phyloP scores from a whole-genome alignment of 2,888 invertebrate genomes.

The Dasysyrphus tricinctus region DNA sequence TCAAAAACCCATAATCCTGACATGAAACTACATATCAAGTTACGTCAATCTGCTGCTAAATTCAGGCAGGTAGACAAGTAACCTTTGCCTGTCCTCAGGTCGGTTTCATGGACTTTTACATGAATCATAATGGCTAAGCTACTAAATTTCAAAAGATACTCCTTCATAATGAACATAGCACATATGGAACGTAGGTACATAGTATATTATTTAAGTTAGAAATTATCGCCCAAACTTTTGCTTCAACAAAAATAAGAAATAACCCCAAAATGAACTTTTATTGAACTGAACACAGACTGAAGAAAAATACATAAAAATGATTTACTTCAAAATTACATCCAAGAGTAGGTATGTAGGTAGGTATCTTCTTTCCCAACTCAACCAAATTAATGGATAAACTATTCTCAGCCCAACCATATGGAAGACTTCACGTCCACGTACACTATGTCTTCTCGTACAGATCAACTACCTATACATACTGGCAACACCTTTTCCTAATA shows the following conservation, averaged over 20 bases:
- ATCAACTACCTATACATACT: background rate
- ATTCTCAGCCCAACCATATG: constrained; percentile 23
- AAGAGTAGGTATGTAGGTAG: background rate
- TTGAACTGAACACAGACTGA: background rate
- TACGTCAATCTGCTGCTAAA: constrained; percentile 9
- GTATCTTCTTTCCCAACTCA: background rate
- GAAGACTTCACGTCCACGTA: constrained; percentile 24
- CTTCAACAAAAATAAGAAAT: background rate
- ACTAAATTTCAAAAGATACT: background rate
- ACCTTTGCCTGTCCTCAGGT: background rate
- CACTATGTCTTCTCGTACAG: constrained; percentile 1
- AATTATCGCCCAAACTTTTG: constrained; percentile 22
- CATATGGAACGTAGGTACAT: background rate
- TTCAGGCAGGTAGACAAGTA: background rate
- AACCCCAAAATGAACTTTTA: background rate
- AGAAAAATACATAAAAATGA: constrained; percentile 15
- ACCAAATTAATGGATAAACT: constrained; percentile 19
- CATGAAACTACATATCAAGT: background rate
- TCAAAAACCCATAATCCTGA: background rate
- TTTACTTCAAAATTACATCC: constrained; percentile 27
- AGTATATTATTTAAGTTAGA: background rate
- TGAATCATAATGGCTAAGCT: background rate
- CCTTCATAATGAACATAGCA: background rate
- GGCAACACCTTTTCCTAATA: constrained; percentile 38
- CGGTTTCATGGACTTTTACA: background rate